Conservation (phyloP, 2,888 invertebrate species). For the Congeria kusceri region DNA sequence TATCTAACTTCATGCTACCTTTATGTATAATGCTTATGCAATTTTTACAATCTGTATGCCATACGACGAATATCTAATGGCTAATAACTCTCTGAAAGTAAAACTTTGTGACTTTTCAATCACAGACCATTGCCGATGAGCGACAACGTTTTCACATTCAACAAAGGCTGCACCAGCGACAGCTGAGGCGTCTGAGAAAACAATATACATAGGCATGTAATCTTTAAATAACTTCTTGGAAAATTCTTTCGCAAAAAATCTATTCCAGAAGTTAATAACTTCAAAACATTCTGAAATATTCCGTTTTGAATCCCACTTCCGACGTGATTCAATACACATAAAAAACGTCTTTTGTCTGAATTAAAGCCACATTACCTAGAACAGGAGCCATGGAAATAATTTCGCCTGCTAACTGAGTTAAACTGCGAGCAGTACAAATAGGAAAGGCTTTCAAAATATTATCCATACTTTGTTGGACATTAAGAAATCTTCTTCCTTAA, state of each 20-base stretch:
- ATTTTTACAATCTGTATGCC: constrained; percentile 8
- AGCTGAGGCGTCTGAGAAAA: constrained; percentile 16
- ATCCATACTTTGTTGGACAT: too few relatives aligned
- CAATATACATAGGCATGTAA: background rate
- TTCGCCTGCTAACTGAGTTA: too few relatives aligned
- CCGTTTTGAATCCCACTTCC: background rate
- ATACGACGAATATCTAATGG: constrained; percentile 8
- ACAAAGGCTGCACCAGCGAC: constrained; percentile 10
- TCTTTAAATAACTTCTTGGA: constrained; percentile 5
- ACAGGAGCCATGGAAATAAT: too few relatives aligned
- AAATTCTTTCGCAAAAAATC: background rate
- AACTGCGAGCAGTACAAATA: too few relatives aligned
- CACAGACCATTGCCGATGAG: constrained; percentile 10
- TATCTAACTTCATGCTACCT: constrained; percentile 1
- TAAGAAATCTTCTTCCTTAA: too few relatives aligned
- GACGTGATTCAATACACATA: background rate
- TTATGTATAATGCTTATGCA: constrained; percentile 10
- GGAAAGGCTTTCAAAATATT: too few relatives aligned
- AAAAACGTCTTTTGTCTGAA: constrained; percentile 7
- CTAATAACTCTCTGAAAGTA: constrained; percentile 6
- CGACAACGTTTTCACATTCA: background rate
- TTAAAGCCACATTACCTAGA: background rate
- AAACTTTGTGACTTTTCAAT: background rate
- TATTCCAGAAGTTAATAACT: background rate
- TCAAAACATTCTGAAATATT: background rate